These are phyloP conservation scores for Bufo gargarizans DNA, from an alignment of 2,113 vertebrate genomes.

Conservation along the genomic window DNA sequence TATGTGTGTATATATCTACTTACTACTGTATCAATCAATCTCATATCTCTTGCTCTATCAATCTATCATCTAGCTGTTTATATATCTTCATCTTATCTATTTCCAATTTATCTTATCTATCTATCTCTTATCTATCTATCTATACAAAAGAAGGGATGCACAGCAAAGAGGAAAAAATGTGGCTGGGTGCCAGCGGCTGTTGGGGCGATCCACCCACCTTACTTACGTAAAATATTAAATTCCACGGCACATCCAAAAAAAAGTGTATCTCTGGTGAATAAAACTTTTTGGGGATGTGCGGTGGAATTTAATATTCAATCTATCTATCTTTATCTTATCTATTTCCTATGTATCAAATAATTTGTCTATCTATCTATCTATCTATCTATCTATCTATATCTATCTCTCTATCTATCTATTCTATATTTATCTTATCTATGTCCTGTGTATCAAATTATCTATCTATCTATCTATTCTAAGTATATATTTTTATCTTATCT, in stretches of 20 bases:
- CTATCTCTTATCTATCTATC: neutral
- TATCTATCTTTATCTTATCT: neutral
- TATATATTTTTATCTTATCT: neutral
- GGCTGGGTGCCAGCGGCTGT: too few relatives aligned
- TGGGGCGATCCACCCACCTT: too few relatives aligned
- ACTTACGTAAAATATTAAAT: too few relatives aligned
- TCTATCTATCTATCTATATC: neutral
- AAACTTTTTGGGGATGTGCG: too few relatives aligned
- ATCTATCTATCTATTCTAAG: neutral
- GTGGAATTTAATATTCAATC: neutral
- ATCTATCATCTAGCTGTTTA: neutral
- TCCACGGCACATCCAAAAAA: too few relatives aligned
- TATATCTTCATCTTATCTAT: too few relatives aligned
- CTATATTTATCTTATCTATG: neutral
- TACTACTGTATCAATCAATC: neutral
- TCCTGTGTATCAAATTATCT: neutral
- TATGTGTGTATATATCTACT: neutral
- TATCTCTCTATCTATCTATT: constrained; percentile 1
- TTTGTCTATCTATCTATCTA: neutral
- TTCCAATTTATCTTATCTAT: neutral
- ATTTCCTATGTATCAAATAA: neutral
- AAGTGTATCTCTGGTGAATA: too few relatives aligned
- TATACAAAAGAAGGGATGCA: too few relatives aligned
- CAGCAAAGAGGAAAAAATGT: too few relatives aligned
- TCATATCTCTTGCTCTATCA: too few relatives aligned